Conservation (phyloP, 2,888 invertebrate species). For the Macaria liturata region DNA sequence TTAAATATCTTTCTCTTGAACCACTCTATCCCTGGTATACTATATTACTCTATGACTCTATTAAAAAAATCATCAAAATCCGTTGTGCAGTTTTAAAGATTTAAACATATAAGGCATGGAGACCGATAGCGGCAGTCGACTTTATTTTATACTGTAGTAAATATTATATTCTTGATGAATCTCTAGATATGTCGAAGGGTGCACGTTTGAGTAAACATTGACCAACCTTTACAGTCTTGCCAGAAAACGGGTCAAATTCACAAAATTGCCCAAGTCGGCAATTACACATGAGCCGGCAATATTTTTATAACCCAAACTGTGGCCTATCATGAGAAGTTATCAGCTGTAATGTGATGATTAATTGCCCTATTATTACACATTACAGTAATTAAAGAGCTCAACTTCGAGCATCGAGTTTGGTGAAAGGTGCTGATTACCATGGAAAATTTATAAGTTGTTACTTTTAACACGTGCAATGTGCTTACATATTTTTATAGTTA, state of each 20-base stretch:
- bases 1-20: too few species aligned
- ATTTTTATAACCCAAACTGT: constrained; percentile 66
- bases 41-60: too few species aligned
- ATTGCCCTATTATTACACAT: constrained; percentile 25
- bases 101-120: too few species aligned
- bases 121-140: too few species aligned
- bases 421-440: constrained; percentile 7
- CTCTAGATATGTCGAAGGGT: constrained; percentile 43
- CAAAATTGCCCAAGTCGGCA: constrained; percentile 60
- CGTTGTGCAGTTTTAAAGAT: too few species aligned
- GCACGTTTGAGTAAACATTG: constrained; percentile 55
- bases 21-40: too few species aligned
- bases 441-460: not conserved
- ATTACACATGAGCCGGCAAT: constrained; percentile 69
- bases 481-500: too few species aligned
- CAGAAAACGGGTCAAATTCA: constrained; percentile 64
- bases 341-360: constrained; percentile 25
- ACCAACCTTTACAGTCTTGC: constrained; percentile 50
- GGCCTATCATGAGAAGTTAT: constrained; percentile 40
- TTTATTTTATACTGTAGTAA: too few species aligned
- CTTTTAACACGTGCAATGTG: too few species aligned
- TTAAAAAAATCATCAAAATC: too few species aligned
- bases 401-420: not conserved
- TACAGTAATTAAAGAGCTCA: constrained; percentile 12
- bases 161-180: constrained; percentile 33